phyloP scores from a whole-genome alignment of 2,113 vertebrate genomes.

The Cathartes aura region DNA sequence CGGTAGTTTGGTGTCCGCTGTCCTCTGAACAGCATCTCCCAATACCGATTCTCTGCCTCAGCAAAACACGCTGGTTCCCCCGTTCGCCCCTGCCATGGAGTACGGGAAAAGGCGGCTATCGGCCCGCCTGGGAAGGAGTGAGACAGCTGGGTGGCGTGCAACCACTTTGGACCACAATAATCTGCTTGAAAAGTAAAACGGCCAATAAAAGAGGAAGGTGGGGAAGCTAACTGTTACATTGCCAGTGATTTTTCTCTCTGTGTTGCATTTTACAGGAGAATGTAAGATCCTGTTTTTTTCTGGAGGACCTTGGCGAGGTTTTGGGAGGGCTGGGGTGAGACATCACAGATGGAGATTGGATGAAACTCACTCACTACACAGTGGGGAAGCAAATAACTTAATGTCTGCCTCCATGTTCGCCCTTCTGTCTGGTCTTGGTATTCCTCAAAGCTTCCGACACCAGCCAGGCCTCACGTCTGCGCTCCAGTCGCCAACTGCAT shows the following conservation, averaged over 20 bases:
- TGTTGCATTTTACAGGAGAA: neutral
- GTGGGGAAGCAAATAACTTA: neutral
- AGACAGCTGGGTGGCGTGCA: neutral
- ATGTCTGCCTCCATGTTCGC: neutral
- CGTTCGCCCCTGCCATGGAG: neutral
- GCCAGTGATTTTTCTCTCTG: neutral
- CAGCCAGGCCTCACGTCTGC: neutral
- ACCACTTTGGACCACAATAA: rapidly evolving
- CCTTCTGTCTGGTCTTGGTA: neutral
- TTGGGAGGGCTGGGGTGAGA: neutral
- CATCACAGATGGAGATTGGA: neutral
- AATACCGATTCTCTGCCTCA: no score
- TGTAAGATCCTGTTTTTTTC: neutral
- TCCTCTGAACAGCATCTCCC: neutral
- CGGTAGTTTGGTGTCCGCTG: neutral
- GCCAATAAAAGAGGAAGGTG: neutral
- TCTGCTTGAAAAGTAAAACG: neutral
- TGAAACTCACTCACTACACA: neutral
- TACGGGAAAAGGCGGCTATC: neutral
- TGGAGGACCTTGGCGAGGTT: neutral
- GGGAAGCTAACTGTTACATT: neutral
- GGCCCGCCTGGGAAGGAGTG: neutral
- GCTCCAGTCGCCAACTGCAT: neutral
- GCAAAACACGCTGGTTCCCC: neutral
- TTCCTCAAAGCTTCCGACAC: neutral